A percentile compares a stretch with the other conserved stretches of the same genome.
phyloP scores from a whole-genome alignment of 2,797 vertebrate species.

The Momotus momota region DNA sequence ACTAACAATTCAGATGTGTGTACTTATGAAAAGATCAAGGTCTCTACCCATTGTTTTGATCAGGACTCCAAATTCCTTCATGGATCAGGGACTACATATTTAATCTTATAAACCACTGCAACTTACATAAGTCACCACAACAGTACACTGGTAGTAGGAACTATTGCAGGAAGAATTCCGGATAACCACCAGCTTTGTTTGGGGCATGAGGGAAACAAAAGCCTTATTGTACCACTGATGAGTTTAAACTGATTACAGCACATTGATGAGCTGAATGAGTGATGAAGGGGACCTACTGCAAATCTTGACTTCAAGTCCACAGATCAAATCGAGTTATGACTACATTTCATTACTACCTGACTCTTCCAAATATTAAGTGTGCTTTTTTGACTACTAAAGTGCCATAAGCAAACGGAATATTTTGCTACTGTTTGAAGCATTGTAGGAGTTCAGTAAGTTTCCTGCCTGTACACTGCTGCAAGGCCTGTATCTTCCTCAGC shows the following conservation, averaged over 20 bases:
- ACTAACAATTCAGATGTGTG: neutral
- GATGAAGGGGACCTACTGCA: neutral
- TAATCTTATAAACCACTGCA: neutral
- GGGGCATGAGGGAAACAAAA: neutral
- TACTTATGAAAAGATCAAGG: neutral
- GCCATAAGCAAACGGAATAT: neutral
- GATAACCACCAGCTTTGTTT: neutral
- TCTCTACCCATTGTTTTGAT: neutral
- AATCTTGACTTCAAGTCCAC: neutral
- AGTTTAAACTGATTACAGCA: neutral
- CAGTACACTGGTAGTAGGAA: neutral
- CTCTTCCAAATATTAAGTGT: neutral
- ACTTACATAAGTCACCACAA: neutral
- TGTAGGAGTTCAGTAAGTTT: neutral
- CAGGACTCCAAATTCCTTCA: neutral
- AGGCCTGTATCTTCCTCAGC: neutral
- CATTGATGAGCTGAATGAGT: neutral
- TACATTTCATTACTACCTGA: neutral
- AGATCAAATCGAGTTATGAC: neutral
- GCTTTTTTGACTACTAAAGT: neutral
- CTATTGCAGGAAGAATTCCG: neutral
- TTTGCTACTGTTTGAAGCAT: neutral
- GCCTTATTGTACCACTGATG: neutral
- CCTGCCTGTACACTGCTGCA: neutral
- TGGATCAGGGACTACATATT: neutral